A percentile compares a stretch with the other conserved stretches of the same genome.
phyloP scores from a whole-genome alignment of 2,797 vertebrate species.

The Chiroxiphia lanceolata region DNA sequence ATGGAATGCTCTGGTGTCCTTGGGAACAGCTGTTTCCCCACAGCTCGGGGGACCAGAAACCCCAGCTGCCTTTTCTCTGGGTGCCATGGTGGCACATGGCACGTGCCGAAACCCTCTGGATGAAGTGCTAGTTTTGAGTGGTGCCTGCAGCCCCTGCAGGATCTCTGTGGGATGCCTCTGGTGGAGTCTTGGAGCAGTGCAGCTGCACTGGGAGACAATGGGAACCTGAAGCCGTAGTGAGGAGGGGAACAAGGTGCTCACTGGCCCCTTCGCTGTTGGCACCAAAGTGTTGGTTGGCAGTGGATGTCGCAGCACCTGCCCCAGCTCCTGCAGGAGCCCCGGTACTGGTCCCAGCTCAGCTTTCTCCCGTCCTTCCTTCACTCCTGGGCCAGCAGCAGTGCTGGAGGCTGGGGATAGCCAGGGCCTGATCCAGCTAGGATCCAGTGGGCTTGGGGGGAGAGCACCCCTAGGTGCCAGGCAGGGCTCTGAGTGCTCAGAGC shows the following conservation, averaged over 20 bases:
- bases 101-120: fast-evolving
- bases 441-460: neutral
- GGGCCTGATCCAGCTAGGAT: neutral
- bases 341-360: neutral
- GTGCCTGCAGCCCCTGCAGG: neutral
- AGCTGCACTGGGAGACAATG: neutral
- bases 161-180: neutral
- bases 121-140: neutral
- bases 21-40: neutral
- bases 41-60: neutral
- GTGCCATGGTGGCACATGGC: neutral
- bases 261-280: neutral
- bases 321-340: fast-evolving
- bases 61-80: neutral
- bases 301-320: neutral
- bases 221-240: neutral
- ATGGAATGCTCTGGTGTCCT: neutral
- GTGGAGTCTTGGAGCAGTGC: neutral
- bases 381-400: neutral
- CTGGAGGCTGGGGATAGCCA: fast-evolving
- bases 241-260: neutral
- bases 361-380: neutral
- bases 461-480: neutral
- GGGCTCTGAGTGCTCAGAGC: neutral
- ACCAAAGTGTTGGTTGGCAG: neutral